Evolutionary conservation across 2,797 vertebrate genomes (phyloP), one percentile per base, ranked within the genome.

Genomic region (Lycodopsis pacificus): DNA sequence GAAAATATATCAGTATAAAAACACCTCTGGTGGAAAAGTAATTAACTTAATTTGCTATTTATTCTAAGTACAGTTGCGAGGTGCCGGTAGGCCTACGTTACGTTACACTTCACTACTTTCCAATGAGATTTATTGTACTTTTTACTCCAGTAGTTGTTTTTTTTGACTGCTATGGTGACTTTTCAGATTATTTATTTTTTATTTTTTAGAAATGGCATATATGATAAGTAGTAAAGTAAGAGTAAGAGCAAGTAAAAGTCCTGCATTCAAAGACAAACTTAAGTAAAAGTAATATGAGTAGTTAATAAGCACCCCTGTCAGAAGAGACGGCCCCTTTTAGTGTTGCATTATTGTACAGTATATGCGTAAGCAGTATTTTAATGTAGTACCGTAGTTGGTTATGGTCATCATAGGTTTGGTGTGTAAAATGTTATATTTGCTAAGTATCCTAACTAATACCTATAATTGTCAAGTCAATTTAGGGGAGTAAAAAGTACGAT

Each of bases 401-500:
- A 38, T 9, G 36, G 36, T 59, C 36, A 15, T 27, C 1, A 7
- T 40, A 32, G 14, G 0, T 30, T 71, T 15, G 49, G 11, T 0
- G 4, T 20, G 1, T 20, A 49, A 48, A 57, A 48, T 75, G 11
- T 54, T 14, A 25, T 14, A 15, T 27, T 25, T 25, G 34, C 34
- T 36, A 36, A 36, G 34, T 10, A 36, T 8, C 36, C 36, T 36
- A 8, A 36, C 36, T 36, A 36, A 36, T 30, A 53, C 14, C 3
- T 38, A 20, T n/a, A 51, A 25, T 1, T 63, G 22, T 65, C 15
- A 40, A 42, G 32, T 53, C 6, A 7, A 27, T 70, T 4, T 10
- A 49, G 46, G 32, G 40, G 49, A 73, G 19, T 69, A 66, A 71
- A 40, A 70, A 57, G 11, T 34, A 5, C 3, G 61, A 7, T 17